Base-by-base conservation (phyloP, 2,113 vertebrate genomes). In the Anolis sagrei region DNA sequence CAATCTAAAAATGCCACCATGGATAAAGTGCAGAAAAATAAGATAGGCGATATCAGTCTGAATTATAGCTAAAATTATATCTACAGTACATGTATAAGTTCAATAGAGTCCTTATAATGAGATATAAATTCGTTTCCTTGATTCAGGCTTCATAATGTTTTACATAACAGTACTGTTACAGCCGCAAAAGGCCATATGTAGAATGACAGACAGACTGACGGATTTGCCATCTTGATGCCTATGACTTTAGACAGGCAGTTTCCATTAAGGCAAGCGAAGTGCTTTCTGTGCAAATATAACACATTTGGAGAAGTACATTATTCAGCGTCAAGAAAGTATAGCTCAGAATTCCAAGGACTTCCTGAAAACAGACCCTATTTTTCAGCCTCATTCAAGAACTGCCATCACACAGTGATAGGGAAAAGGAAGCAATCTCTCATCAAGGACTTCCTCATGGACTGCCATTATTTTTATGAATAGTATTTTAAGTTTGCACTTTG, bases 21-120 rank as follows among this genome's bases (percentile, higher is more conserved):
- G 88, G 82, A 82, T 90, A 87, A 83, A 29, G 79, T 27, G 77
- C 75, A 39, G 11, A 83, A 25, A 49, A 87, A 88, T 84, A 61
- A 66, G 16, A 74, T 49, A 16, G 18, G 18, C 1, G 85, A 80
- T 19, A 61, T 14, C 44, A 85, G 75, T 80, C 6, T 5, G 1
- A 54, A 16, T 0, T 68, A 19, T 79, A 91, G 77, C 86, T 69
- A 0, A 72, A 85, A 85, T 36, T 58, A 25, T 83, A 75, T 34
- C 51, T 23, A 1, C 8, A 21, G 8, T 58, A 25, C 81, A 75
- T 34, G 58, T 23, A 1, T 10, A 25, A 10, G 13, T 2, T 88
- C 84, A 16, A 70, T n/a, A 48, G 3, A 76, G 36, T 19, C 21
- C 34, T 78, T 32, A 54, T 25, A 51, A 72, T 29, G 10, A 25